Evolutionary conservation across 2,113 vertebrate species (phyloP), one percentile per base, ranked within the genome.

Genomic region (Poeciliopsis turrubarensis): DNA sequence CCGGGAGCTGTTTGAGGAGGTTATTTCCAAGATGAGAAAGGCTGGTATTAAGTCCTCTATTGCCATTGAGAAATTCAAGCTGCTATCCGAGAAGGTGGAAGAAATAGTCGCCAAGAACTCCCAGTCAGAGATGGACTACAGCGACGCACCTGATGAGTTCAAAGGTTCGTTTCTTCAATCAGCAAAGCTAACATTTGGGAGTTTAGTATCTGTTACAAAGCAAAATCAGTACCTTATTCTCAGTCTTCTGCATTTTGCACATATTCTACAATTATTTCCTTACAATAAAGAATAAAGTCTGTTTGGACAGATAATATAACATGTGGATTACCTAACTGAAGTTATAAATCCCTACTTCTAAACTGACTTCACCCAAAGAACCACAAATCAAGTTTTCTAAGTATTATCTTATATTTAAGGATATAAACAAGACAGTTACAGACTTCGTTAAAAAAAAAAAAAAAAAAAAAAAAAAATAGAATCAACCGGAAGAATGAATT

Each of bases 11-110:
- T 99, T 98, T 81, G 98, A 99, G 70, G 98, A 99, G 83, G 98
- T 99, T 0, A 99, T 99, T 88, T 98, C 96, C 3, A 99, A 99
- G 93, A 98, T 99, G 98, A 96, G 95, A 68, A 99, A 99, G 88
- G 98, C 98, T 39, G 98, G 98, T 51, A 99, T 99, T 89, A 99
- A 99, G 65, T 99, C 98, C 25, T 98, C 96, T 3, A 99, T 99
- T 72, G 98, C 98, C 30, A 98, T 99, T 84, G 98, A 99, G 88
- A 99, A 99, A 92, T 99, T 99, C 87, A 98, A 97, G 86, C 96
- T 99, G 80, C 95, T 99, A 34, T 96, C 95, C 0, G 98, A 99
- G 85, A 99, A 97, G 44, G 97, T 99, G 73, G 97, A 99, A 66
- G 97, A 98, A 88, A 99, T 98, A 1, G 98, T 99, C 25, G 97